Percentiles rank a stretch among this genome's conserved stretches.
phyloP scores from a whole-genome alignment of 2,797 vertebrate species.

The Enteromius mattozi region DNA sequence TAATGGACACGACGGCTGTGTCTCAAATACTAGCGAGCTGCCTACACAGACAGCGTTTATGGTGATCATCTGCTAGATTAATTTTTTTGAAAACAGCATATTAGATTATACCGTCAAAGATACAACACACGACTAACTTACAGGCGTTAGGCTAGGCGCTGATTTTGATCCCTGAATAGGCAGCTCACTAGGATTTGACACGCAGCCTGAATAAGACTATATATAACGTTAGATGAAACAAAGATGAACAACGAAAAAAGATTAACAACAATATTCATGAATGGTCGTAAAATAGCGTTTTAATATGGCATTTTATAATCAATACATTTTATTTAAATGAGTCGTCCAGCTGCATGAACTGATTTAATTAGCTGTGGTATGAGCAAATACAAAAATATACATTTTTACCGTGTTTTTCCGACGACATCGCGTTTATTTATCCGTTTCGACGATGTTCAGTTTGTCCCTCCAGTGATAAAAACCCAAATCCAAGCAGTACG shows the following conservation, averaged over 20 bases:
- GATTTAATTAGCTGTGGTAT: conserved; percentile 5
- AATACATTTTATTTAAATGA: not conserved
- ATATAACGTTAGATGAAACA: not conserved
- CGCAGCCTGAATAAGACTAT: not conserved
- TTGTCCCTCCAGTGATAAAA: conserved; percentile 49
- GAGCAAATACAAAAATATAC: conserved; percentile 3
- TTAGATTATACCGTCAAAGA: not conserved
- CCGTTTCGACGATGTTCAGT: conserved; percentile 55
- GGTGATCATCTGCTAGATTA: not conserved
- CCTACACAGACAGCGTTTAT: not conserved
- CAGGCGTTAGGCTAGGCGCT: not conserved
- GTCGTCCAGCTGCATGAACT: not conserved
- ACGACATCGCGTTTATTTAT: conserved; percentile 74
- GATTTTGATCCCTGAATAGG: not conserved
- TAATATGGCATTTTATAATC: not conserved
- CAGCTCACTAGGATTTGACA: conserved; percentile 5
- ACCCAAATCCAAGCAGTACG: conserved; percentile 56
- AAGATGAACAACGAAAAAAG: not conserved
- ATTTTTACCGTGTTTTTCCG: conserved; percentile 83
- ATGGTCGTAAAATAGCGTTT: not conserved
- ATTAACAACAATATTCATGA: not conserved
- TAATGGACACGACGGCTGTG: not conserved
- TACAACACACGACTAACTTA: not conserved
- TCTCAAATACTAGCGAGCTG: not conserved
- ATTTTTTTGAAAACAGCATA: not conserved